These are phyloP conservation scores for Opisthocomus hoazin DNA, from an alignment of 2,113 vertebrate species.

Conservation along the genomic window DNA sequence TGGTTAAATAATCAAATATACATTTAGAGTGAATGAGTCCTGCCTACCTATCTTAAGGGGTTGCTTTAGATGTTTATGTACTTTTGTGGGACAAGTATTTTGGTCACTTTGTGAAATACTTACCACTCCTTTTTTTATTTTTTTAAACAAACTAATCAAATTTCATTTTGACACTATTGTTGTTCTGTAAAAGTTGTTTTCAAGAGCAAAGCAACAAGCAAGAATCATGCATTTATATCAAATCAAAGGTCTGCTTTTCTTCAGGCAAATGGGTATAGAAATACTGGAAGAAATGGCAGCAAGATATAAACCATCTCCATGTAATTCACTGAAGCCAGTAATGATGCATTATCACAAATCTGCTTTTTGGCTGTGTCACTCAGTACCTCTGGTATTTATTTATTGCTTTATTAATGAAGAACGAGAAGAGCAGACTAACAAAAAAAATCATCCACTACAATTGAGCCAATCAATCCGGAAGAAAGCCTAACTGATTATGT, in stretches of 20 bases:
- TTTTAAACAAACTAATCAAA: background rate
- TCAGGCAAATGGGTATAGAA: background rate
- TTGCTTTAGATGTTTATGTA: background rate
- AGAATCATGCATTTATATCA: background rate
- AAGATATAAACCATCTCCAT: background rate
- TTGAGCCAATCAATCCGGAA: background rate
- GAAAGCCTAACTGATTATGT: background rate
- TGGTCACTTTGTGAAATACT: background rate
- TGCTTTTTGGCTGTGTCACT: background rate
- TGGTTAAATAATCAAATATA: background rate
- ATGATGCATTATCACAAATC: background rate
- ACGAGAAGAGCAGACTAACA: background rate
- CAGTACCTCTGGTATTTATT: background rate
- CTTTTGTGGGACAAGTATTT: background rate
- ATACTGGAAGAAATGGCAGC: background rate
- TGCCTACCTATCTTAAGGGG: background rate
- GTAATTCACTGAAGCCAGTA: background rate
- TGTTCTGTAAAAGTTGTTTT: background rate
- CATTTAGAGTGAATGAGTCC: background rate
- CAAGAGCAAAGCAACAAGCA: background rate
- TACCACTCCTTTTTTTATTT: fast-evolving
- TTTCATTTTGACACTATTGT: background rate
- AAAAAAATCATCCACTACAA: background rate
- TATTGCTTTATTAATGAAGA: background rate
- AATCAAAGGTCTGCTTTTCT: background rate